Evolutionary conservation across 1,140 invertebrate species (phyloP), one percentile per base, ranked within the genome.

Genomic region (Drosophila bocki): DNA sequence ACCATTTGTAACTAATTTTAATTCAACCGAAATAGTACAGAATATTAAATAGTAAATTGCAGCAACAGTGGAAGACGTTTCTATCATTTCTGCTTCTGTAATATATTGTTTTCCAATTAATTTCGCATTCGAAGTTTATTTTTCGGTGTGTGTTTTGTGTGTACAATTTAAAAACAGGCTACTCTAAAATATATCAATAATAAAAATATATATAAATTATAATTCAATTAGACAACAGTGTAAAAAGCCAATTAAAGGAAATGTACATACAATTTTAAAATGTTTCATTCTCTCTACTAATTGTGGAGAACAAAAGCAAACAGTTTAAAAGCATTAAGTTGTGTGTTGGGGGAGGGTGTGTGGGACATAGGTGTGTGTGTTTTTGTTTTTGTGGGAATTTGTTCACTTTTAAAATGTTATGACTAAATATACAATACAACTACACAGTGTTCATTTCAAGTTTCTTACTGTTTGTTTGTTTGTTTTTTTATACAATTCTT

Each of bases 11-110:
- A 77, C 56, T 77, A 60, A 77, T 72, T 60, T 37, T 71, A 59
- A 59, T 37, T 71, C 48, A 77, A 76, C 35, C 63, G 62, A 76
- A 71, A 76, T 53, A 26, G 13, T 77, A 76, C 76, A 65, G 22
- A 59, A 59, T 64, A 80, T 81, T 90, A 80, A 78, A 67, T 80
- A 62, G 74, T 78, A 80, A 88, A 91, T 91, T 91, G 90, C 90
- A 91, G 90, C 90, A 91, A 82, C 86, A 91, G 82, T 91, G 90
- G 90, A 91, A 91, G 90, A 91, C 90, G 86, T 71, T 78, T 72
- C 41, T 72, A 45, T 72, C 37, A 60, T 64, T 37, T 80, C 42
- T 51, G 75, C 45, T 51, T 58, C 44, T 68, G 71, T 69, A 68
- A 63, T 75, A 57, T 61, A 54, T 71, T 60, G 71, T 35, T 32